A percentile compares a stretch with the other conserved stretches of the same genome.
Conservation (phyloP, 1,140 invertebrate genomes). For the Cryptotermes secundus region DNA sequence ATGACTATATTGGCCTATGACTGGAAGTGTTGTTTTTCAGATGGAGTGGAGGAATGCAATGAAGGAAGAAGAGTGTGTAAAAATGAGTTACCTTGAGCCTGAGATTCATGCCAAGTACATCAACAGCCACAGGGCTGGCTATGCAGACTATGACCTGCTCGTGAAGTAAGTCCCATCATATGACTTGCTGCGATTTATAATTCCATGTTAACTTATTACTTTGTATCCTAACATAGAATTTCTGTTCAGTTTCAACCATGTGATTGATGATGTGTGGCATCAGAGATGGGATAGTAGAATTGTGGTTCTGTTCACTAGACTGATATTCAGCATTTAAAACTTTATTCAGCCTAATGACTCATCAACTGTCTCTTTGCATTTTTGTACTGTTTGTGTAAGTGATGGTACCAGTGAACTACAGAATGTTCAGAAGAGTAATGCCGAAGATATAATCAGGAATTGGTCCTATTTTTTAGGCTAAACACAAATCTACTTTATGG, state of each 20-base stretch:
- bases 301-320: neutral
- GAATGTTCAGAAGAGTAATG: neutral
- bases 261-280: too few species aligned
- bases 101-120: constrained; percentile 72
- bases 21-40: constrained; percentile 47
- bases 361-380: too few species aligned
- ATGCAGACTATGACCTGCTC: constrained; percentile 68
- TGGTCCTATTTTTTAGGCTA: too few species aligned
- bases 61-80: constrained; percentile 69
- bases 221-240: too few species aligned
- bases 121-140: constrained; percentile 61
- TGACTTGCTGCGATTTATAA: too few species aligned
- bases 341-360: too few species aligned
- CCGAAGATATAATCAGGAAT: too few species aligned
- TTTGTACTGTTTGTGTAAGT: too few species aligned
- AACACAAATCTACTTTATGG: neutral
- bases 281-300: too few species aligned
- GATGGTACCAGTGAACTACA: neutral
- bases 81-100: constrained; percentile 61
- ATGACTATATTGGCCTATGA: neutral
- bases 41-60: constrained; percentile 66
- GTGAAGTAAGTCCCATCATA: neutral
- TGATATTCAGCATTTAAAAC: neutral
- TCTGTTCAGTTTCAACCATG: too few species aligned
- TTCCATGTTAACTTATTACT: too few species aligned